Evolutionary conservation across 1,140 invertebrate species (phyloP).

Genomic region (Orius insidiosus): DNA sequence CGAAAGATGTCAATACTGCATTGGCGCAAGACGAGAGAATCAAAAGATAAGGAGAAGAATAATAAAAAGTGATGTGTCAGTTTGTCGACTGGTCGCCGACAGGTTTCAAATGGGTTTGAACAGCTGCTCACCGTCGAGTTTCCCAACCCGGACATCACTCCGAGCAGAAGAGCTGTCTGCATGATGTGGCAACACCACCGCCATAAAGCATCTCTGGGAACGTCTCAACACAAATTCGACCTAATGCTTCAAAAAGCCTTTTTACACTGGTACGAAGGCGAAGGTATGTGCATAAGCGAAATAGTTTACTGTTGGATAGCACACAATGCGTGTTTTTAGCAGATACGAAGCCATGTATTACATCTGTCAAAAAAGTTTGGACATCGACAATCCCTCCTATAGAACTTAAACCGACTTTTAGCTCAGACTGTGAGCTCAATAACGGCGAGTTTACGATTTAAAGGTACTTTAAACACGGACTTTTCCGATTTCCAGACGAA

Average conservation of each 20-base stretch:
- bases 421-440: constrained; percentile 38
- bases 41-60: constrained; percentile 24
- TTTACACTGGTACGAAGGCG: constrained; percentile 75
- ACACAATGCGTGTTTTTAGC: constrained; percentile 69
- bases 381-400: constrained; percentile 39
- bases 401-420: constrained; percentile 66
- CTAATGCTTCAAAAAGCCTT: constrained; percentile 70
- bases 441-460: constrained; percentile 41
- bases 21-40: constrained; percentile 30
- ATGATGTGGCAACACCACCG: constrained; percentile 75
- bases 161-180: constrained; percentile 34
- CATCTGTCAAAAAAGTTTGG: constrained; percentile 32
- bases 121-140: too few relatives aligned
- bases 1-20: constrained; percentile 44
- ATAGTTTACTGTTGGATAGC: constrained; percentile 55
- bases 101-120: constrained; percentile 14
- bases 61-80: constrained; percentile 19
- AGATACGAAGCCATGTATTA: constrained; percentile 73
- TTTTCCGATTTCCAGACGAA: constrained; percentile 49
- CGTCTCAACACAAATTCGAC: constrained; percentile 68
- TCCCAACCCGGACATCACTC: too few relatives aligned
- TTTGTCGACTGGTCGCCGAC: constrained; percentile 43
- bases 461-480: constrained; percentile 53
- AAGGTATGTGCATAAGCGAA: constrained; percentile 76
- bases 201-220: constrained; percentile 62